Conservation (phyloP, 2,113 vertebrate species). For the Elaphurus davidianus region DNA sequence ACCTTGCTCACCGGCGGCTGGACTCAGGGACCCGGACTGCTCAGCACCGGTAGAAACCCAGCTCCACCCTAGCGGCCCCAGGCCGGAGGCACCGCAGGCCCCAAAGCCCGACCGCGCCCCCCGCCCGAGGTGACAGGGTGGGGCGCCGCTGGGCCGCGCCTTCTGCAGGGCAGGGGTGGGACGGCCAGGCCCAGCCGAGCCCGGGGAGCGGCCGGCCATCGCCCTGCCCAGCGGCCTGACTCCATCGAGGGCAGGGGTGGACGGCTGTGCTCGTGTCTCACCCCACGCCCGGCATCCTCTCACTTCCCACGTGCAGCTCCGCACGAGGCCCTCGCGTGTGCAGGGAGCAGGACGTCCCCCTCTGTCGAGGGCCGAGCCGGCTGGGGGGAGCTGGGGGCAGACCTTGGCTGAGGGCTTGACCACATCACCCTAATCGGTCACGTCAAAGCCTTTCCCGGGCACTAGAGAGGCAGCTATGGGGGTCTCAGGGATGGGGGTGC, state of each 20-base stretch:
- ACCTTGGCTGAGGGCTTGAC: background rate
- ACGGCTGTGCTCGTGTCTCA: rapidly evolving
- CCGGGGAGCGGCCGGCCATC: background rate
- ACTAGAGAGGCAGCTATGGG: background rate
- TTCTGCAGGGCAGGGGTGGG: rapidly evolving
- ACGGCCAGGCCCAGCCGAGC: rapidly evolving
- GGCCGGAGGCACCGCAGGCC: background rate
- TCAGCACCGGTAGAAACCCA: rapidly evolving
- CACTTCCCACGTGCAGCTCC: background rate
- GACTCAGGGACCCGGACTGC: background rate
- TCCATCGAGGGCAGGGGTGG: rapidly evolving
- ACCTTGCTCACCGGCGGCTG: rapidly evolving
- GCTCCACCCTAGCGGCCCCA: background rate
- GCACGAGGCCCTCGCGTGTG: rapidly evolving
- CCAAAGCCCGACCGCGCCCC: rapidly evolving
- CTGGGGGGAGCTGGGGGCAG: no score
- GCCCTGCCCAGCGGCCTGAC: background rate
- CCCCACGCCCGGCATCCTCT: rapidly evolving
- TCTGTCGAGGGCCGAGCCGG: rapidly evolving
- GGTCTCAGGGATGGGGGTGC: rapidly evolving
- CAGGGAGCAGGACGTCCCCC: rapidly evolving
- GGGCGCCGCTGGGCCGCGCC: rapidly evolving
- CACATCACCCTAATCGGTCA: background rate
- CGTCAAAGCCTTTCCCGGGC: rapidly evolving
- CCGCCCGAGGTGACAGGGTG: background rate